Percentiles rank a stretch among this genome's conserved stretches.
These are phyloP conservation scores for Axea sp. DNA, from an alignment of 2,888 invertebrate genomes.

Conservation along the genomic window DNA sequence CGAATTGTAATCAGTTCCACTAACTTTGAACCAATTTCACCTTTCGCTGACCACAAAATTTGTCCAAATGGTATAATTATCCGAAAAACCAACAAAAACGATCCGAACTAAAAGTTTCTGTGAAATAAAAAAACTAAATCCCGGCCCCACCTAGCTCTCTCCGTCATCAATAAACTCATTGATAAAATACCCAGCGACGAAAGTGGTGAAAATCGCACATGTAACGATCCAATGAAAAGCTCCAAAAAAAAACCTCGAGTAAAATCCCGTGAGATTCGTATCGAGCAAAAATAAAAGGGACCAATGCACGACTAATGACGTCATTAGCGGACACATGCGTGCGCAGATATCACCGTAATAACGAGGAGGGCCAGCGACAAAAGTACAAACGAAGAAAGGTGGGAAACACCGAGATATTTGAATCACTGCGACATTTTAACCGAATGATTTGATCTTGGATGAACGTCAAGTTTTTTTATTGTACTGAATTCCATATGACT, in stretches of 20 bases:
- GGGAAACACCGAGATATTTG: slow-evolving; percentile 4
- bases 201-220: slow-evolving; percentile 47
- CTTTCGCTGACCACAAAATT: background rate
- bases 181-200: slow-evolving; percentile 32
- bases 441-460: background rate
- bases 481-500: too few relatives aligned
- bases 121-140: slow-evolving; percentile 23
- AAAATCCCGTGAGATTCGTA: slow-evolving; percentile 31
- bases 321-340: slow-evolving; percentile 57
- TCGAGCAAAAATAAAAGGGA: slow-evolving; percentile 28
- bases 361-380: slow-evolving; percentile 9
- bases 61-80: slow-evolving; percentile 10
- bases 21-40: background rate
- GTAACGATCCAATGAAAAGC: slow-evolving; percentile 40
- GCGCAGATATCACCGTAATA: slow-evolving; percentile 35
- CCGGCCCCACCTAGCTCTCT: background rate
- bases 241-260: slow-evolving; percentile 2
- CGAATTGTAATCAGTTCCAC: background rate
- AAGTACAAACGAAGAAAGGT: slow-evolving; percentile 3
- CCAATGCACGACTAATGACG: slow-evolving; percentile 45
- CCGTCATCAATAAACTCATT: slow-evolving; percentile 43
- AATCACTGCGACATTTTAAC: background rate
- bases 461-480: too few relatives aligned
- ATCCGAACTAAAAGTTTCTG: slow-evolving; percentile 6
- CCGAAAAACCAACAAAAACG: slow-evolving; percentile 16